Evolutionary conservation across 1,140 invertebrate genomes (phyloP).

Genomic region (Drosophila melanica): DNA sequence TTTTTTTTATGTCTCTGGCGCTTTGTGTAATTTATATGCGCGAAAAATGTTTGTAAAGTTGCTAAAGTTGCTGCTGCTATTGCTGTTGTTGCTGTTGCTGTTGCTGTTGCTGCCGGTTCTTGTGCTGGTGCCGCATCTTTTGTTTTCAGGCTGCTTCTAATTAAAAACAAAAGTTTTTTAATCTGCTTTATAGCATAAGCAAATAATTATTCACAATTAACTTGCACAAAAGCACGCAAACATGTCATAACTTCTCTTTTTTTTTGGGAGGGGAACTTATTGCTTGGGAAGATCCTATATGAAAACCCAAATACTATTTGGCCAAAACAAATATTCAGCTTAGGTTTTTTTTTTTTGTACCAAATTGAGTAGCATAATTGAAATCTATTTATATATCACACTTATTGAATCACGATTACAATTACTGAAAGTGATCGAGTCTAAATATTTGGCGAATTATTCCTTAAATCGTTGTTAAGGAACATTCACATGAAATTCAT

Average conservation of each 20-base stretch:
- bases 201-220: conserved; percentile 76
- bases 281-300: neutral
- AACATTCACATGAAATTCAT: conserved; percentile 3
- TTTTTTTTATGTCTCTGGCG: conserved; percentile 47
- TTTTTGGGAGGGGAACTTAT: conserved; percentile 13
- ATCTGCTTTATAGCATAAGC: conserved; percentile 77
- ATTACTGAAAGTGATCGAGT: too few relatives aligned
- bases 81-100: conserved; percentile 35
- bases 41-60: conserved; percentile 64
- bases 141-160: conserved; percentile 73
- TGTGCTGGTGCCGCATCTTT: conserved; percentile 46
- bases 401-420: too few relatives aligned
- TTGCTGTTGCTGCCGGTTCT: neutral
- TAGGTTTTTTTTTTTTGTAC: too few relatives aligned
- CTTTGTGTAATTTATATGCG: conserved; percentile 70
- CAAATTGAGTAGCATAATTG: too few relatives aligned
- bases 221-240: conserved; percentile 46
- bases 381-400: too few relatives aligned
- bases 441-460: conserved; percentile 4
- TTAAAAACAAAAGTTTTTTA: conserved; percentile 82
- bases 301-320: neutral
- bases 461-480: neutral
- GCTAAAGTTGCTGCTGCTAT: conserved; percentile 61
- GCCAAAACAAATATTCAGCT: neutral
- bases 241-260: conserved; percentile 26